Base-by-base conservation (phyloP, 2,888 invertebrate species). In the Laothoe populi region DNA sequence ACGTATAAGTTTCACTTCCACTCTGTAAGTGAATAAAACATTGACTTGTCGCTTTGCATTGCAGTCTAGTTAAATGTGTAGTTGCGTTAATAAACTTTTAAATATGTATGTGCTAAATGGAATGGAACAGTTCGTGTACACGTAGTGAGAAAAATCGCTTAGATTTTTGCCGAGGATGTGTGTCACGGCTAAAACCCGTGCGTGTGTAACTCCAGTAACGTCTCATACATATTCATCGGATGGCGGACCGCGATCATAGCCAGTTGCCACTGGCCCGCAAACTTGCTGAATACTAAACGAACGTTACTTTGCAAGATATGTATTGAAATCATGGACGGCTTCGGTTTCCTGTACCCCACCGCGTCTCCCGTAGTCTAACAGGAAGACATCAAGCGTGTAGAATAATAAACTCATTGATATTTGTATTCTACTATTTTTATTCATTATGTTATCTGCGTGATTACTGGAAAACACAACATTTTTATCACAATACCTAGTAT, bases 151-250 rank as follows among this genome's bases (percentile, higher is more conserved):
- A 78, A 74, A 81, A 78, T 81, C 75, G 71, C 75, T 79, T 76
- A 69, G 77, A 74, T 77, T 72, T 74, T 79, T 74, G 38, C 64
- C 58, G 64, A 73, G 73, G 82, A 88, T 88, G 82, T 90, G 79
- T 92, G 91, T 90, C 92, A 92, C 80, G 90, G 90, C 80, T 88
- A 81, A 72, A 77, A 71, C 74, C 70, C 77, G 76, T 81, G 81
- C 83, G 83, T 85, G 85, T 82, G 75, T 79, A 68, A 78, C 77
- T 80, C 78, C 77, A 78, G 78, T 77, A 74, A 72, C 70, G 70
- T 67, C 81, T 88, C 84, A 90, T 92, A 87, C 84, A 90, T 92
- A 91, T 92, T 90, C 87, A 90, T 78, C 66, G 73, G 78, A 75
- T 79, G 76, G 78, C 77, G 81, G 80, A 75, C 79, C 79, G 75